These are phyloP conservation scores for Ptilorrhoa leucosticta DNA, from an alignment of 2,113 vertebrate species.

Conservation along the genomic window DNA sequence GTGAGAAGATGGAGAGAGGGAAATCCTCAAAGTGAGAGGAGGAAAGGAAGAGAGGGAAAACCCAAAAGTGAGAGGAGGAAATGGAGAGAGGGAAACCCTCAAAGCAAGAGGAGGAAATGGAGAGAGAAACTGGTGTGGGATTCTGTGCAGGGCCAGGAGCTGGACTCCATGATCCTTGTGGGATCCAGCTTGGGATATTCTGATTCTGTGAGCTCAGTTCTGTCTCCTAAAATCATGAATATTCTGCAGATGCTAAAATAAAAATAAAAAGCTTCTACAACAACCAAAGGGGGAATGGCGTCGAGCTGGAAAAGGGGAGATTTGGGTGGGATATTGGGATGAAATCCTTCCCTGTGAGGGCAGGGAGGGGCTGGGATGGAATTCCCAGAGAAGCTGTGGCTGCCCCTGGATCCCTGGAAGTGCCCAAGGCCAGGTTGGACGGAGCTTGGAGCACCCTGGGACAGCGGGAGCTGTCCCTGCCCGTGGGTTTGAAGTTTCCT, in stretches of 20 bases:
- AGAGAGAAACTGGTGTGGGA: not conserved
- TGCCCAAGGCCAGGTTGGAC: rapidly evolving
- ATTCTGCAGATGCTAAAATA: not conserved
- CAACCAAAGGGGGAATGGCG: not conserved
- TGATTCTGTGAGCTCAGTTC: not conserved
- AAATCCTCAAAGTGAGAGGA: not conserved
- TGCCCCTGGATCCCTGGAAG: not conserved
- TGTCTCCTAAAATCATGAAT: not conserved
- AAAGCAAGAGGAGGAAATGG: not conserved
- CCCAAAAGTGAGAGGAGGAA: no score
- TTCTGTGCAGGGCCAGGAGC: not conserved
- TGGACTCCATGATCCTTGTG: not conserved
- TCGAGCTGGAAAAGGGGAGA: not conserved
- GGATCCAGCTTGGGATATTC: not conserved
- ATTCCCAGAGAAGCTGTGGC: not conserved
- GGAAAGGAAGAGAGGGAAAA: not conserved
- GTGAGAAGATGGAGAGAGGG: not conserved
- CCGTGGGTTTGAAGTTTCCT: rapidly evolving
- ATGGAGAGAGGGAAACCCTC: not conserved
- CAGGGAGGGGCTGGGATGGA: not conserved
- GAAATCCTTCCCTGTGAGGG: not conserved
- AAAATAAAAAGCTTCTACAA: not conserved
- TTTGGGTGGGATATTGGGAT: not conserved
- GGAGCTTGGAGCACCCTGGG: not conserved
- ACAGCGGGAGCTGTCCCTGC: not conserved